Conservation (phyloP, 2,888 invertebrate genomes). For the Salticus scenicus region DNA sequence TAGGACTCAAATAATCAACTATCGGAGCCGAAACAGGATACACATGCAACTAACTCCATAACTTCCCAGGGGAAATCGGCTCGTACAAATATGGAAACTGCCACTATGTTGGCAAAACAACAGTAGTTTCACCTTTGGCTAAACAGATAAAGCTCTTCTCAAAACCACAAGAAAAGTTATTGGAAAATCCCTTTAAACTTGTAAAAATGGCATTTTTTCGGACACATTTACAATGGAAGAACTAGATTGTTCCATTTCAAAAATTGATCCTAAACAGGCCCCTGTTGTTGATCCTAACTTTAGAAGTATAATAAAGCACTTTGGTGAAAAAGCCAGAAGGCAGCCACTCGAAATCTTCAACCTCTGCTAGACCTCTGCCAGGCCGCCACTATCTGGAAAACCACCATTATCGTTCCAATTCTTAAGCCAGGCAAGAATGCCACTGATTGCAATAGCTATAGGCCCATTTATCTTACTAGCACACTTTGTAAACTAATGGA, state of each 20-base stretch:
- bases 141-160: background rate
- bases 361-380: background rate
- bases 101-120: background rate
- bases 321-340: background rate
- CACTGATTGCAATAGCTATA: background rate
- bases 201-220: constrained; percentile 1
- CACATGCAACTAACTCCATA: too few relatives aligned
- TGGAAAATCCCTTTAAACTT: background rate
- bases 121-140: background rate
- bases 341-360: background rate
- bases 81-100: background rate
- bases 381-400: background rate
- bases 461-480: background rate
- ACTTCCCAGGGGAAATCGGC: too few relatives aligned
- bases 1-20: too few relatives aligned
- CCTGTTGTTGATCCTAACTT: constrained; percentile 4
- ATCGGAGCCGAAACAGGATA: too few relatives aligned
- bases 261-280: background rate
- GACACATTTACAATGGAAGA: constrained; percentile 1
- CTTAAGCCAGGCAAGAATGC: background rate
- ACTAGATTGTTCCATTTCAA: background rate
- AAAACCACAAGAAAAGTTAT: constrained; percentile 26
- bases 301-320: background rate
- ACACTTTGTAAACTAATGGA: constrained; percentile 11
- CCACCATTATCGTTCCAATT: background rate